Evolutionary conservation across 2,113 vertebrate species (phyloP).

Genomic region (Spea multiplicata): DNA sequence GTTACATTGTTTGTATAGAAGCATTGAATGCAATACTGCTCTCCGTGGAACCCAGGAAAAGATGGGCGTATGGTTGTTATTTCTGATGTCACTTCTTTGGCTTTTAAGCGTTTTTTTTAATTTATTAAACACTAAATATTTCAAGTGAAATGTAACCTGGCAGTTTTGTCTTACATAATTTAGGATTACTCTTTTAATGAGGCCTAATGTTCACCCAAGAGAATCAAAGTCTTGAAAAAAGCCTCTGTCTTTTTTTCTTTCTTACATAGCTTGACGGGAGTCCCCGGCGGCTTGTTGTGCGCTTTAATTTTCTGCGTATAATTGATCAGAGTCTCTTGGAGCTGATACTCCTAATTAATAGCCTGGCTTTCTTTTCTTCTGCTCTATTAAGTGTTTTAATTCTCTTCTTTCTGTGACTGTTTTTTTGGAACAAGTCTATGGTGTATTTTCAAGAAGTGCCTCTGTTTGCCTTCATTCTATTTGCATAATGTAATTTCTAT

Average conservation of each 20-base stretch:
- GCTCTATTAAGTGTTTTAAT: conserved; percentile 13
- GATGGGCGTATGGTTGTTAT: too few species aligned
- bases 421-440: conserved; percentile 1
- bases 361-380: conserved; percentile 20
- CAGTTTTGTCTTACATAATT: conserved; percentile 45
- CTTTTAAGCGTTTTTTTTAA: conserved; percentile 29
- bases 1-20: too few species aligned
- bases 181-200: conserved; percentile 45
- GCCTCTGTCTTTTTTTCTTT: conserved; percentile 47
- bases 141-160: conserved; percentile 32
- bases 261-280: conserved; percentile 42
- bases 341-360: conserved; percentile 40
- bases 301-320: conserved; percentile 19
- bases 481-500: too few species aligned
- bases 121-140: conserved; percentile 33
- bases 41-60: too few species aligned
- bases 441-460: background rate
- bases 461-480: background rate
- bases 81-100: background rate
- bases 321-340: conserved; percentile 49
- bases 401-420: background rate
- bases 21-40: too few species aligned
- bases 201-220: conserved; percentile 50
- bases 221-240: conserved; percentile 51
- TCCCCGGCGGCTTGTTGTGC: conserved; percentile 30